Conservation (phyloP, 1,140 invertebrate genomes). For the Whitmania pigra region DNA sequence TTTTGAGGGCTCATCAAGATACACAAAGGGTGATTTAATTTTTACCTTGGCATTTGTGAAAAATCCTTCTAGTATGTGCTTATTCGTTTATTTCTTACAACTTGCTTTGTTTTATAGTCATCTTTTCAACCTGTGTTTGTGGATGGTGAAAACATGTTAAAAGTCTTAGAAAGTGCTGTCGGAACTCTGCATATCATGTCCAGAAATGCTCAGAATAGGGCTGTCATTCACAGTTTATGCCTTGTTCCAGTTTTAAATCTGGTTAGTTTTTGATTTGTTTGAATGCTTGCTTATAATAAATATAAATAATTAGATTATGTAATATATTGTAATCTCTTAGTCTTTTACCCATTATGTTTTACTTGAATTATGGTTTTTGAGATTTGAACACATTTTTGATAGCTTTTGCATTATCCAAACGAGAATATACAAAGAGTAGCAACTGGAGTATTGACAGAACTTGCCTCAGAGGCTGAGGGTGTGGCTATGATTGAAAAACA, state of each 20-base stretch:
- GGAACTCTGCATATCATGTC: slow-evolving; percentile 74
- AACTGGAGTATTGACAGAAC: slow-evolving; percentile 84
- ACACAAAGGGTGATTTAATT: slow-evolving; percentile 58
- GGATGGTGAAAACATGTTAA: background rate
- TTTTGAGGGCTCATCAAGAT: slow-evolving; percentile 81
- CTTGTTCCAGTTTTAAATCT: slow-evolving; percentile 89
- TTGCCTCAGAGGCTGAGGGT: slow-evolving; percentile 88
- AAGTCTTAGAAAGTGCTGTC: background rate
- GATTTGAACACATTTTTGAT: slow-evolving; percentile 22
- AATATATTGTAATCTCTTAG: background rate
- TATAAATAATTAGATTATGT: background rate
- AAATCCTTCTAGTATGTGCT: no score
- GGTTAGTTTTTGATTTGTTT: slow-evolving; percentile 43
- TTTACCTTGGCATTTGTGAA: no score
- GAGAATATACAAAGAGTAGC: slow-evolving; percentile 94
- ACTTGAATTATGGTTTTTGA: background rate
- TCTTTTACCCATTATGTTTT: background rate
- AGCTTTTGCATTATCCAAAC: slow-evolving; percentile 84
- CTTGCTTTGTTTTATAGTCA: background rate
- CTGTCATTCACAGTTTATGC: slow-evolving; percentile 75
- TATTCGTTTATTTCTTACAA: no score
- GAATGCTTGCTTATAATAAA: background rate
- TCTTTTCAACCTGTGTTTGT: background rate
- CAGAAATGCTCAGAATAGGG: slow-evolving; percentile 76
- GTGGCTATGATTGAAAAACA: slow-evolving; percentile 93